Evolutionary conservation across 2,888 invertebrate genomes (phyloP), one percentile per base, ranked within the genome.

Genomic region (Dicroscelio sp.): DNA sequence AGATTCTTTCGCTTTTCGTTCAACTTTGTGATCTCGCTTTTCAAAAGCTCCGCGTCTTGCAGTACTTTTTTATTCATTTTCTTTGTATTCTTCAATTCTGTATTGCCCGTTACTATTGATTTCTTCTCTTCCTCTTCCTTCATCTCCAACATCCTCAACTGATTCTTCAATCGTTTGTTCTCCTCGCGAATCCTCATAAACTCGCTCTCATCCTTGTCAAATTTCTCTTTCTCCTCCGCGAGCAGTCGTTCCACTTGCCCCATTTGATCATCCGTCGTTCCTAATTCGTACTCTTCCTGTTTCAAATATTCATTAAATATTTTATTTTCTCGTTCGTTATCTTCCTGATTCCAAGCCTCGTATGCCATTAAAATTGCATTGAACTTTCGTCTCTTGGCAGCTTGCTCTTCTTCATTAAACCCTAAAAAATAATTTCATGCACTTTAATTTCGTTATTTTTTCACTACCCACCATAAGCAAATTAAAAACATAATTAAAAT

Each of bases 381-480:
- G 23, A 67, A 14, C 5, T 35, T 67, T 31, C 65, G 8, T 43
- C 43, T 43, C 8, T 43, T 43, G 14, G 14, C 43, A 12, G 43
- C 43, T 43, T 43, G 43, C 14, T 43, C 43, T 43, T 43, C 43
- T 12, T 8, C 8, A 43, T 8, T 43, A 43, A 14, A 8, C 8
- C 43, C 43, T 43, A 43, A 14, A 43, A 65, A 65, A 65, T 65
- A n/a, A n/a, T n/a, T n/a, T n/a, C n/a, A n/a, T n/a, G n/a, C n/a
- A n/a, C n/a, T n/a, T n/a, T n/a, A n/a, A n/a, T n/a, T n/a, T n/a
- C n/a, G n/a, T n/a, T n/a, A n/a, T n/a, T n/a, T n/a, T n/a, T n/a
- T n/a, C n/a, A n/a, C n/a, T n/a, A n/a, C n/a, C n/a, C n/a, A n/a
- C n/a, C n/a, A n/a, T n/a, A n/a, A n/a, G n/a, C n/a, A n/a, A n/a